Evolutionary conservation across 1,140 invertebrate species (phyloP).

Genomic region (Apis florea): DNA sequence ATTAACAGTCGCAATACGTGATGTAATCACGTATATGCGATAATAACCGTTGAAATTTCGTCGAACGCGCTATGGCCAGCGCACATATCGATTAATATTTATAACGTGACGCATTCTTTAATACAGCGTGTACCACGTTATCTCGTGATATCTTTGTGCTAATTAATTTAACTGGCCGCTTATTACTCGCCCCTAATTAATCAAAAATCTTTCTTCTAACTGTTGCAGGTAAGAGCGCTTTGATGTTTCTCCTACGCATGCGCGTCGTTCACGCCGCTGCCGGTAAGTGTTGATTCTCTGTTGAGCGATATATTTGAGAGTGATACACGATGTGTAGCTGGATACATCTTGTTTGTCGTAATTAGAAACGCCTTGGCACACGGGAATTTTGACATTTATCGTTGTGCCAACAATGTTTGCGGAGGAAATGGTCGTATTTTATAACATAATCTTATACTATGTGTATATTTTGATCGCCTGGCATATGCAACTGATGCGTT

Average conservation of each 20-base stretch:
- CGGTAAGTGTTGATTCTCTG: conserved; percentile 50
- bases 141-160: conserved; percentile 28
- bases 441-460: background rate
- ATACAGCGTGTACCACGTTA: conserved; percentile 50
- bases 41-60: conserved; percentile 28
- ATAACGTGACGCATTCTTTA: conserved; percentile 68
- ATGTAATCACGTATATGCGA: conserved; percentile 4
- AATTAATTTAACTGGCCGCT: conserved; percentile 43
- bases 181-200: conserved; percentile 48
- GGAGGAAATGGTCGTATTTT: conserved; percentile 17
- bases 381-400: background rate
- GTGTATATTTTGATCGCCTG: background rate
- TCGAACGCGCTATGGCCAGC: conserved; percentile 15
- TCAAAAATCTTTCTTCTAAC: conserved; percentile 47
- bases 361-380: conserved; percentile 16
- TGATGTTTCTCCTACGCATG: conserved; percentile 43
- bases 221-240: conserved; percentile 72
- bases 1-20: conserved; percentile 28
- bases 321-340: background rate
- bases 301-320: background rate
- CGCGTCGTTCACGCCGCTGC: conserved; percentile 1
- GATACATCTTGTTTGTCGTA: conserved; percentile 17
- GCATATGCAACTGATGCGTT: background rate
- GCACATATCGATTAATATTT: conserved; percentile 70
- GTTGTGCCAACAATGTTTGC: background rate